These are phyloP conservation scores for Sternotherus odoratus DNA, from an alignment of 2,797 vertebrate species.

Conservation along the genomic window DNA sequence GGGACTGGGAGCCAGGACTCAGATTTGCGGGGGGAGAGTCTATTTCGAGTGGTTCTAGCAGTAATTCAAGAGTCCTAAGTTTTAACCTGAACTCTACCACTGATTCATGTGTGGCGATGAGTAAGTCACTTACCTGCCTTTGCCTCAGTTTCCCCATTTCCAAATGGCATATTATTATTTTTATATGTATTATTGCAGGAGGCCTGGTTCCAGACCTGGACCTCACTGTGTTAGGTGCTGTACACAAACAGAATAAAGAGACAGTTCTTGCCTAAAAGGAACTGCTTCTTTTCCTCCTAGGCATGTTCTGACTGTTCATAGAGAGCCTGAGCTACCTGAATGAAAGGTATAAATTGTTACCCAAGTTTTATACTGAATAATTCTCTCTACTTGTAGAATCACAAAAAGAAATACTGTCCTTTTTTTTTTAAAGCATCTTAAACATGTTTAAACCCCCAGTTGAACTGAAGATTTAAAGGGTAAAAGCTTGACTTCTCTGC, in stretches of 20 bases:
- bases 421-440: not conserved
- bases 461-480: constrained; percentile 13
- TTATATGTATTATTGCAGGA: not conserved
- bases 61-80: too few relatives aligned
- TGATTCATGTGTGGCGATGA: not conserved
- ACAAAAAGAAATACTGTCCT: not conserved
- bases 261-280: not conserved
- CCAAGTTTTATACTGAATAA: not conserved
- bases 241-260: not conserved
- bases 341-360: not conserved
- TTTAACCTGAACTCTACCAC: not conserved
- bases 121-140: not conserved
- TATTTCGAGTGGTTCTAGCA: too few relatives aligned
- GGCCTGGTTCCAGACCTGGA: accelerated
- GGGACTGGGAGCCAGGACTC: not conserved
- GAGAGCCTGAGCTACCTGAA: not conserved
- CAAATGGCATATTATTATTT: not conserved
- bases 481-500: constrained; percentile 36
- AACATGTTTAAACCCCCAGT: not conserved
- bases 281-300: too few relatives aligned
- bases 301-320: not conserved
- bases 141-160: not conserved
- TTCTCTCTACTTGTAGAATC: not conserved
- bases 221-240: not conserved
- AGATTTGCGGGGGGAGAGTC: not conserved